Base-by-base conservation (phyloP, 2,888 invertebrate genomes). In the Hermaeophaga mercurialis region DNA sequence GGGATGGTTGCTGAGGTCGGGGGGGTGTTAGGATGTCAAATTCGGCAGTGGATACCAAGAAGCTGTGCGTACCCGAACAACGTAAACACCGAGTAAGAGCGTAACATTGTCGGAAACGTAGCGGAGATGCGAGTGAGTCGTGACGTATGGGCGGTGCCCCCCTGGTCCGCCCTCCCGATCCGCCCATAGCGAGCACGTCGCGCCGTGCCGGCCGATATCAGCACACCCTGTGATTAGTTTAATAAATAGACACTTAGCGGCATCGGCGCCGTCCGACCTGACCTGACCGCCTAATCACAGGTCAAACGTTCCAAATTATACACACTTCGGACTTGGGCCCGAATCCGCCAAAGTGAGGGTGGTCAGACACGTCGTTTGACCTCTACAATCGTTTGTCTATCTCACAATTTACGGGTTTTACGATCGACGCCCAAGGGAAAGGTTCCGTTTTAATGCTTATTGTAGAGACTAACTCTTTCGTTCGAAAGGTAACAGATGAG, bases 221-320 rank as follows among this genome's bases (percentile, higher is more conserved):
- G 67, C 64, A 68, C 73, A 75, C 76, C 76, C 75, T 74, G 75
- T 75, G 73, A 75, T 76, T 76, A 76, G 70, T 67, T 69, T 76
- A 76, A 76, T 76, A 75, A 76, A 76, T 76, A 76, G 75, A 75
- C 74, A 73, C 73, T 73, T 73, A 72, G 72, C 69, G 64, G 66
- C 60, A 70, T 63, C 71, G 74, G 74, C 75, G 74, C 73, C 73
- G 73, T 67, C 70, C 56, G 33, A 39, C 31, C 24, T 9, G 36
- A 46, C 26, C 36, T 71, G 71, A 71, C 73, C 73, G 73, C 72
- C 73, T 75, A 75, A 75, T 74, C 73, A 74, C 73, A 73, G 74
- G 73, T 75, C 73, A 73, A 73, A 73, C 69, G 70, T 67, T 70
- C 70, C 62, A 73, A 74, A 74, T 73, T 72, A 73, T 72, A 73